These are phyloP conservation scores for Ceratosolen fusciceps DNA, from an alignment of 1,140 invertebrate genomes.

Conservation along the genomic window DNA sequence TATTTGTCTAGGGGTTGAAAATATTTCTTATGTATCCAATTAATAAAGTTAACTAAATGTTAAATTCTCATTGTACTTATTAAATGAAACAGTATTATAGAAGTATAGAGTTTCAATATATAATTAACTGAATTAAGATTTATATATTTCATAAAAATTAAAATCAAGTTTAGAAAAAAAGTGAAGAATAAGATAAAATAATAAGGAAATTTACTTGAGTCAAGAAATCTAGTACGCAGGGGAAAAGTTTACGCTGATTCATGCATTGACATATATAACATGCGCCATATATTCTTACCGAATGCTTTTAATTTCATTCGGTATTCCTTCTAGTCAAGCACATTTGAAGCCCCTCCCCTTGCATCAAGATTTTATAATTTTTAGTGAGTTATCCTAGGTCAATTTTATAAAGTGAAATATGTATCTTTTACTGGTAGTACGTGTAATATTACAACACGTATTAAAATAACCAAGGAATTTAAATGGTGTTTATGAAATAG, in stretches of 20 bases:
- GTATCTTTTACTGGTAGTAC: conserved; percentile 1
- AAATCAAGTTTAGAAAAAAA: background rate
- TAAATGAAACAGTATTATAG: too few species aligned
- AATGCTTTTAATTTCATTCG: background rate
- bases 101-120: too few species aligned
- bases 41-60: too few species aligned
- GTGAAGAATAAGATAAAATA: background rate
- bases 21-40: too few species aligned
- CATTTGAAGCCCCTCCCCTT: background rate
- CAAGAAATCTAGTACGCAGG: background rate
- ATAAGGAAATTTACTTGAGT: background rate
- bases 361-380: conserved; percentile 25
- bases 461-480: conserved; percentile 33
- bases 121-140: background rate
- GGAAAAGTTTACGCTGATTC: too few species aligned
- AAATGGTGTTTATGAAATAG: conserved; percentile 15
- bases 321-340: conserved; percentile 24
- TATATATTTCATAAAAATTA: background rate
- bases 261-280: too few species aligned
- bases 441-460: background rate
- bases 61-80: too few species aligned
- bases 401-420: conserved; percentile 24
- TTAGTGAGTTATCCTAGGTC: background rate
- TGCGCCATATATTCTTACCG: background rate
- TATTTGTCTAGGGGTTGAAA: too few species aligned